Evolutionary conservation across 2,113 vertebrate genomes (phyloP).

Genomic region (Ictalurus punctatus): DNA sequence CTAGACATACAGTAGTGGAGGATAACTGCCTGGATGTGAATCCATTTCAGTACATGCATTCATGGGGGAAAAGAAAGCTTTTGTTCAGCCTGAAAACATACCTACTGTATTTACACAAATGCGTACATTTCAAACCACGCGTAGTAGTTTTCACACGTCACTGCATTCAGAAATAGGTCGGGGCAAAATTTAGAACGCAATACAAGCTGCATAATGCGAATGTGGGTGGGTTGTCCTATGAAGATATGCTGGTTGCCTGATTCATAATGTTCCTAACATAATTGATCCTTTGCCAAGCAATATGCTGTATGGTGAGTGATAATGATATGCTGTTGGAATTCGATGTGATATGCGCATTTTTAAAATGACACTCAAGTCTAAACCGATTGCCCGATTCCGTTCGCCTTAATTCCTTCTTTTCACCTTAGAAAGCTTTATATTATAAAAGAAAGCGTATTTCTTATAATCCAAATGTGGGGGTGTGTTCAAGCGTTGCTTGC

Average conservation of each 20-base stretch:
- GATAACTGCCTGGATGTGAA: constrained; percentile 18
- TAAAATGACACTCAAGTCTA: background rate
- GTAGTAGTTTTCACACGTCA: background rate
- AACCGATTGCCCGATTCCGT: background rate
- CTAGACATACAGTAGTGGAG: constrained; percentile 8
- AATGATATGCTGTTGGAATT: background rate
- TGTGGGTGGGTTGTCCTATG: background rate
- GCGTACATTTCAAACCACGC: background rate
- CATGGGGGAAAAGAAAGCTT: background rate
- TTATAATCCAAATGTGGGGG: too few relatives aligned
- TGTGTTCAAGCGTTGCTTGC: background rate
- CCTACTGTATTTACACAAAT: background rate
- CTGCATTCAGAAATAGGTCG: background rate
- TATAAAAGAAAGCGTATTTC: background rate
- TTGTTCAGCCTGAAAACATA: background rate
- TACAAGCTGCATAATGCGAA: constrained; percentile 10
- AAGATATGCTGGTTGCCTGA: too few relatives aligned
- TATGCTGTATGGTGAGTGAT: background rate
- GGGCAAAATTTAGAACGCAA: background rate
- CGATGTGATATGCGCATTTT: background rate
- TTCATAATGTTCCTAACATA: background rate
- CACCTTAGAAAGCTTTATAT: background rate
- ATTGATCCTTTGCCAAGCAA: background rate
- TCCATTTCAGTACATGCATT: constrained; percentile 10
- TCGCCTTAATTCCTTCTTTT: background rate